These are phyloP conservation scores for Drosophila leonis DNA, from an alignment of 2,888 invertebrate species.

Conservation along the genomic window DNA sequence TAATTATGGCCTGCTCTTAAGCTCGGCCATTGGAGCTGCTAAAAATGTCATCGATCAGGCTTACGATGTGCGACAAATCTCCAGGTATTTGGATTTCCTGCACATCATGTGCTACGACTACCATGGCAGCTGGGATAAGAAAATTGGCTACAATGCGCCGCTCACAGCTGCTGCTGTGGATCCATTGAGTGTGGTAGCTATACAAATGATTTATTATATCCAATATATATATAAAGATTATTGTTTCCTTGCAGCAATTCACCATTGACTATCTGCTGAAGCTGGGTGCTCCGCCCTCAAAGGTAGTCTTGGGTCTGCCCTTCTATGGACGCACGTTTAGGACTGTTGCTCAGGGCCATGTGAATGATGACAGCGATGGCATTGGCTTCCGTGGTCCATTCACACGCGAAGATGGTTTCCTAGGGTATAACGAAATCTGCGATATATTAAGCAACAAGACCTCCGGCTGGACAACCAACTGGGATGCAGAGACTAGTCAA, in stretches of 20 bases:
- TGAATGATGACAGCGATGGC: constrained; percentile 86
- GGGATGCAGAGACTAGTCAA: constrained; percentile 88
- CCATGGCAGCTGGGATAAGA: constrained; percentile 93
- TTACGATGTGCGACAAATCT: constrained; percentile 91
- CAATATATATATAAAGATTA: background rate
- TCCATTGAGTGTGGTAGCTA: constrained; percentile 89
- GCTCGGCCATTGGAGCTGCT: constrained; percentile 93
- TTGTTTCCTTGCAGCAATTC: constrained; percentile 87
- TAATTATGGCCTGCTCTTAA: constrained; percentile 89
- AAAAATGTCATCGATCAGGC: constrained; percentile 91
- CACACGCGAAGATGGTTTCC: constrained; percentile 92
- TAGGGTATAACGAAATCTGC: constrained; percentile 95
- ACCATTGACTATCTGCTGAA: constrained; percentile 91
- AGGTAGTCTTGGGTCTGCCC: constrained; percentile 93
- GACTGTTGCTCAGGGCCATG: constrained; percentile 82
- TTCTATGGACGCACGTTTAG: constrained; percentile 93
- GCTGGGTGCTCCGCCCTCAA: constrained; percentile 90
- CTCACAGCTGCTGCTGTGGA: constrained; percentile 86
- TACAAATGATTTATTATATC: background rate
- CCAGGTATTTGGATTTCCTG: constrained; percentile 89
- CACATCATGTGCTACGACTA: constrained; percentile 97
- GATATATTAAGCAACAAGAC: constrained; percentile 87
- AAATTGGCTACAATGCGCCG: constrained; percentile 92
- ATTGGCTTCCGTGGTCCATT: constrained; percentile 92
- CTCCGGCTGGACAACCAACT: constrained; percentile 89